Percentiles rank a stretch among this genome's conserved stretches.
Conservation (phyloP, 2,113 vertebrate genomes). For the Monopterus albus region DNA sequence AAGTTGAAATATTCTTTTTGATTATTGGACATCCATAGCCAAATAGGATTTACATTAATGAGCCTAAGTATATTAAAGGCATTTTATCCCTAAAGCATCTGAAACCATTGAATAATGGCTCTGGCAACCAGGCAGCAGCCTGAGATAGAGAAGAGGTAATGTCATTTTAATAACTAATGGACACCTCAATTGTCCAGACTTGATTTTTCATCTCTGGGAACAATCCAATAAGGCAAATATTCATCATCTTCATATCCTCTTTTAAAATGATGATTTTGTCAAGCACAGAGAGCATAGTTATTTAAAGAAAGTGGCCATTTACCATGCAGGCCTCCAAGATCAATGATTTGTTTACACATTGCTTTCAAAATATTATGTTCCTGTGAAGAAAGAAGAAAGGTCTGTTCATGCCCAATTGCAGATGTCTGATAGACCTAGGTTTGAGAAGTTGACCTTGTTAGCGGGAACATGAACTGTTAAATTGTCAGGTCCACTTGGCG, state of each 20-base stretch:
- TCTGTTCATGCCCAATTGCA: constrained; percentile 56
- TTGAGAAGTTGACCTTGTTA: constrained; percentile 61
- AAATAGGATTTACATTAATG: constrained; percentile 90
- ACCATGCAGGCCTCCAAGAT: constrained; percentile 55
- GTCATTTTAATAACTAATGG: constrained; percentile 86
- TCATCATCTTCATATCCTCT: constrained; percentile 79
- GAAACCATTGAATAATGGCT: constrained; percentile 84
- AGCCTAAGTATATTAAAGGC: constrained; percentile 87
- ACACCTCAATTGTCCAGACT: constrained; percentile 79
- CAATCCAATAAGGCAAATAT: constrained; percentile 84
- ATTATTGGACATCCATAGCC: constrained; percentile 89
- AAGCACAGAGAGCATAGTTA: constrained; percentile 59
- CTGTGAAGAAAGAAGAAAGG: constrained; percentile 49
- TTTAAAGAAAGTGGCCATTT: constrained; percentile 76
- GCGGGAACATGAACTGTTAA: constrained; percentile 32
- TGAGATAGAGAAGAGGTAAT: constrained; percentile 74
- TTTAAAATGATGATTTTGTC: constrained; percentile 77
- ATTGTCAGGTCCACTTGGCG: constrained; percentile 29
- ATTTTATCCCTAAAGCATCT: constrained; percentile 83
- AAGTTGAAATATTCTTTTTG: constrained; percentile 86
- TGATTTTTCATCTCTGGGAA: constrained; percentile 78
- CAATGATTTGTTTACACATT: constrained; percentile 77
- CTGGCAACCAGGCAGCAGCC: constrained; percentile 70
- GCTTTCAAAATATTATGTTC: constrained; percentile 66
- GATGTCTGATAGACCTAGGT: constrained; percentile 59